Conservation (phyloP, 2,113 vertebrate species). For the Gulo gulo region DNA sequence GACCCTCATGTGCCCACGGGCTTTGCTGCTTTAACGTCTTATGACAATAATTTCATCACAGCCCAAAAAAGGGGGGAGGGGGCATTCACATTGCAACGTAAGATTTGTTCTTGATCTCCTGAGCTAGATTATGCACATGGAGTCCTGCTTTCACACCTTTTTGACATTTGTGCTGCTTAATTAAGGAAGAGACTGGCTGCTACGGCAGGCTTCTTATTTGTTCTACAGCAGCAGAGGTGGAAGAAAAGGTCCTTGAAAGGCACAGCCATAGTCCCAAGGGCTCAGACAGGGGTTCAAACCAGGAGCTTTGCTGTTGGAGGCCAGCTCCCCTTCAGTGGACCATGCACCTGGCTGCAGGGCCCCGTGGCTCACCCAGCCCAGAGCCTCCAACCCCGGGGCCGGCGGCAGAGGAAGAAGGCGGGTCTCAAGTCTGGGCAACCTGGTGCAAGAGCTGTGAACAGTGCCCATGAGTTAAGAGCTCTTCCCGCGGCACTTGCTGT, state of each 20-base stretch:
- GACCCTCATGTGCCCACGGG: neutral
- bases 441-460: rapidly evolving
- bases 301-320: neutral
- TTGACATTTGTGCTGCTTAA: neutral
- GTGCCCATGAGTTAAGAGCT: rapidly evolving
- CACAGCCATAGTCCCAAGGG: neutral
- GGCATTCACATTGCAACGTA: rapidly evolving
- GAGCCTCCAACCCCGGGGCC: rapidly evolving
- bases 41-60: neutral
- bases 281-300: neutral
- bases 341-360: too few species aligned
- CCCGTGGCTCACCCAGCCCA: neutral
- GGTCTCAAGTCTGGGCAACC: rapidly evolving
- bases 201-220: neutral
- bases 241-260: neutral
- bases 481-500: rapidly evolving
- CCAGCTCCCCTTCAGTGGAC: rapidly evolving
- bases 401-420: too few species aligned
- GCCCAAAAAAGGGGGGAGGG: neutral
- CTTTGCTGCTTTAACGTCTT: neutral
- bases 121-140: neutral
- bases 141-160: neutral
- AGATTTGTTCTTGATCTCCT: neutral
- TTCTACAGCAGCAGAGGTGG: neutral
- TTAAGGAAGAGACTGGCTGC: neutral